Evolutionary conservation across 1,140 invertebrate genomes (phyloP), one percentile per base, ranked within the genome.

Genomic region (Hylaeus volcanicus): DNA sequence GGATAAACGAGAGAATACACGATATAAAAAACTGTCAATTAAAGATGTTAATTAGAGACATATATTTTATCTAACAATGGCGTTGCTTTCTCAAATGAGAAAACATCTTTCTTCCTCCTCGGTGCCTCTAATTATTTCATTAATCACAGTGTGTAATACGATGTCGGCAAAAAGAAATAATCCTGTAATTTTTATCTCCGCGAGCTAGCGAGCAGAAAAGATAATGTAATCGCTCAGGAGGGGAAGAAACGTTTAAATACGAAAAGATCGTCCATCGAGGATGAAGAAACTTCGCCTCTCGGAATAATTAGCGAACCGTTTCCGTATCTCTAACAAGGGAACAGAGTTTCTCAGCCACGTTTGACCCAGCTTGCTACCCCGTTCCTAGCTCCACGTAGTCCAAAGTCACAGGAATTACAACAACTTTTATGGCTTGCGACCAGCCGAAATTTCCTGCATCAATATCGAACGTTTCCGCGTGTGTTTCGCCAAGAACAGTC

Each of bases 401-500:
- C 3, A 37, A 74, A 73, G 26, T 79, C 48, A 12, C n/a, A 15
- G 48, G 63, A 79, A 74, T 79, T 65, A 65, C 77, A 72, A 63
- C 41, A 26, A 79, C 77, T 74, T 66, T 64, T 58, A 74, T 39
- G 77, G 60, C 41, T 43, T 65, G 70, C 63, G 6, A 14, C 77
- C 2, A 43, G 15, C 39, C 41, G 51, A 74, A 79, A 79, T 79
- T 79, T 74, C 77, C 11, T 60, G 70, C 77, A 79, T 79, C 77
- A 74, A 66, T 74, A 56, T 15, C 51, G 53, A 56, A 74, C 43
- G 61, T 79, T 79, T 26, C 71, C 48, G 61, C 43, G 45, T 3
- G 41, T 65, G 43, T 79, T 64, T 53, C 51, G 61, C 69, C 37
- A 9, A 45, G 37, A 78, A 60, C 11, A 4, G 15, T 41, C n/a